Conservation (phyloP, 2,888 invertebrate genomes). For the Crepidodera aurea region DNA sequence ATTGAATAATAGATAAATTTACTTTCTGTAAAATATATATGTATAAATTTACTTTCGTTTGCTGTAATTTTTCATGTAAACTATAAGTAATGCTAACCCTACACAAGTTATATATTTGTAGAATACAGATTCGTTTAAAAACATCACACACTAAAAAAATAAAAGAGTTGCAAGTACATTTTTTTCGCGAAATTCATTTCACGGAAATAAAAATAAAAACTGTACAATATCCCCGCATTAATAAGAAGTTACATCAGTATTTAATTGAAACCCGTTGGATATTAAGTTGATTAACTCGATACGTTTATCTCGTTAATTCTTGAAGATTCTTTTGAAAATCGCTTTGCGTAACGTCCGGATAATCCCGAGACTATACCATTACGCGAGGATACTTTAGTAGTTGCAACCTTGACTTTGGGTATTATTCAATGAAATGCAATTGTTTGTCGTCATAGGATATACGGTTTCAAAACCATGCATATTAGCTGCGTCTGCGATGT, state of each 20-base stretch:
- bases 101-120: no score
- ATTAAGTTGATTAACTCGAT: background rate
- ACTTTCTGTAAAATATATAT: no score
- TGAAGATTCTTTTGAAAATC: slow-evolving; percentile 1
- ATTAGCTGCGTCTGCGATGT: background rate
- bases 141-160: no score
- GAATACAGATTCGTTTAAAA: no score
- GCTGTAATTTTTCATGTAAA: no score
- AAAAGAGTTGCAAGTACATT: no score
- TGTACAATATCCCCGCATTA: background rate
- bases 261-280: background rate
- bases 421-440: slow-evolving; percentile 3
- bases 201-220: no score
- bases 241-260: background rate
- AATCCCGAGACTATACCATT: slow-evolving; percentile 12
- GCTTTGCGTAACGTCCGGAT: slow-evolving; percentile 6
- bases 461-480: background rate
- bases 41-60: no score
- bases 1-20: no score
- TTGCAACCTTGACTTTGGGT: slow-evolving; percentile 7
- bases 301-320: background rate
- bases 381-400: slow-evolving; percentile 1
- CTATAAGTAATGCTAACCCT: no score
- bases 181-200: no score
- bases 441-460: background rate